Evolutionary conservation across 2,797 vertebrate genomes (phyloP).

Genomic region (Anabacerthia variegaticeps): DNA sequence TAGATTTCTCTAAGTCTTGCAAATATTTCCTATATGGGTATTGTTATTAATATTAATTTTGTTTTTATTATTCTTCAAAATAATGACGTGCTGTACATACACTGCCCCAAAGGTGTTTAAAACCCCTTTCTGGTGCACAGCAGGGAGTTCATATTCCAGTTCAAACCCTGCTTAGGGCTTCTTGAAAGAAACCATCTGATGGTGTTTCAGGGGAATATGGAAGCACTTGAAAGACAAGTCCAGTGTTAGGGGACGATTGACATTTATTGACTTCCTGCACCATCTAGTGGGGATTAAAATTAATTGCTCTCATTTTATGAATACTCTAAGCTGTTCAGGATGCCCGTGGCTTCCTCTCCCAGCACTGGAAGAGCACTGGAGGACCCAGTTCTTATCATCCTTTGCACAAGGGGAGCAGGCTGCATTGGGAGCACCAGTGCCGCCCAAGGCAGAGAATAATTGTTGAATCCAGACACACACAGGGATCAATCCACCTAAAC

Average conservation of each 20-base stretch:
- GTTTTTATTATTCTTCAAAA: neutral
- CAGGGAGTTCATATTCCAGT: neutral
- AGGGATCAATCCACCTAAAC: neutral
- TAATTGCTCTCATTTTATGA: conserved; percentile 49
- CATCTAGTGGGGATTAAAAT: conserved; percentile 72
- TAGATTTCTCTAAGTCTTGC: neutral
- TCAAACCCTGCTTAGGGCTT: neutral
- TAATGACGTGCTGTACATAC: neutral
- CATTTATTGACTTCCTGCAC: conserved; percentile 72
- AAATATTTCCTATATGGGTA: neutral
- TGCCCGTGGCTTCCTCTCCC: neutral
- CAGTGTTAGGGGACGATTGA: conserved; percentile 17
- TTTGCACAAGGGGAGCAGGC: neutral
- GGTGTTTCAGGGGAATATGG: neutral
- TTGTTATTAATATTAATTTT: neutral
- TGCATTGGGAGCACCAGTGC: neutral
- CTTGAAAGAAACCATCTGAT: neutral
- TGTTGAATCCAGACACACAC: fast-evolving
- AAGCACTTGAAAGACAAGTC: conserved; percentile 43
- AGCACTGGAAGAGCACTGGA: neutral
- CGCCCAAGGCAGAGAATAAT: fast-evolving
- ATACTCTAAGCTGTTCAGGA: neutral
- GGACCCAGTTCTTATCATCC: neutral
- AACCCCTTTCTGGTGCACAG: neutral
- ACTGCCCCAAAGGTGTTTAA: neutral